A percentile compares a stretch with the other conserved stretches of the same genome.
Evolutionary conservation across 2,113 vertebrate species (phyloP).

Genomic region (Nannospalax galili): DNA sequence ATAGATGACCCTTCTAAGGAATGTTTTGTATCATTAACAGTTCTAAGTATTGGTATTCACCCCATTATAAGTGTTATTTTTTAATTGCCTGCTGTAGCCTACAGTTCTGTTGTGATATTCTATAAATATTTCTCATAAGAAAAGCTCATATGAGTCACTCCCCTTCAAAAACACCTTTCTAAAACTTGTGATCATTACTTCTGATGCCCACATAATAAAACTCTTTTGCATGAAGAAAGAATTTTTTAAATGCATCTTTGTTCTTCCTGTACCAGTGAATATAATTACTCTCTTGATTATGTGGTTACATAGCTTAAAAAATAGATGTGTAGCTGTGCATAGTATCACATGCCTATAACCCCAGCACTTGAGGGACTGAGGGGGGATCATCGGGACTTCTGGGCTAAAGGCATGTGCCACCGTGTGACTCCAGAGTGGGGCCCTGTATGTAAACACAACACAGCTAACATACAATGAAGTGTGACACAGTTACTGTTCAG

Average conservation of each 20-base stretch:
- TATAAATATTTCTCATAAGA: slow-evolving; percentile 4
- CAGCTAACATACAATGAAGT: background rate
- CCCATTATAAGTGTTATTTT: background rate
- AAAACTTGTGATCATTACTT: background rate
- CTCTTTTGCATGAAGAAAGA: background rate
- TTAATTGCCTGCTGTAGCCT: background rate
- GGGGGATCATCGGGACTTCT: too few relatives aligned
- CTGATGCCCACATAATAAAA: slow-evolving; percentile 19
- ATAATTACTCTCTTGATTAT: background rate
- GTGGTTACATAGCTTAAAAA: background rate
- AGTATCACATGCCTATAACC: too few relatives aligned
- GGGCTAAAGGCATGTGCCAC: too few relatives aligned
- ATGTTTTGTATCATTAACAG: background rate
- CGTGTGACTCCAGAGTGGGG: too few relatives aligned
- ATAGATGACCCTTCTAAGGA: background rate
- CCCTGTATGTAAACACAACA: too few relatives aligned
- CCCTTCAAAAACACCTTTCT: background rate
- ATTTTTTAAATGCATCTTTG: slow-evolving; percentile 36
- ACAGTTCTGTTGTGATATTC: background rate
- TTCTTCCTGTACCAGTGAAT: slow-evolving; percentile 19
- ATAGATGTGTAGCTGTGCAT: background rate
- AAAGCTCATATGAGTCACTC: slow-evolving; percentile 34
- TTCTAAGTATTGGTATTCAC: background rate
- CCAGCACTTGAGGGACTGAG: too few relatives aligned
- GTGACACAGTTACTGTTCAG: background rate